Conservation (phyloP, 2,113 vertebrate species). For the Solea solea region DNA sequence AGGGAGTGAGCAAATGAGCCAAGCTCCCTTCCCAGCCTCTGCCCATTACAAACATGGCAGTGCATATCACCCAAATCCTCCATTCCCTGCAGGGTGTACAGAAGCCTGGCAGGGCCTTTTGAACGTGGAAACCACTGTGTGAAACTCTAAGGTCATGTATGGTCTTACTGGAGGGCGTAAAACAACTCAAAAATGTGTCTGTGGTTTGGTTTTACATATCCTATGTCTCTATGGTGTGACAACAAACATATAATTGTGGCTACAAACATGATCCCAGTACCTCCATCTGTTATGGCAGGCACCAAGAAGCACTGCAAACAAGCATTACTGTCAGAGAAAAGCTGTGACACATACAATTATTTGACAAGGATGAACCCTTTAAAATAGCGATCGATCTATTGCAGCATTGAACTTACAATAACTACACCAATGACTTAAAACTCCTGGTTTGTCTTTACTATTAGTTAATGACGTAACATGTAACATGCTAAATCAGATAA, state of each 20-base stretch:
- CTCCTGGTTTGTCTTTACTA: not conserved
- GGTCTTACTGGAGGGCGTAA: slow-evolving; percentile 5
- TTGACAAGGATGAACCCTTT: not conserved
- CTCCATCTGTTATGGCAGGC: slow-evolving; percentile 37
- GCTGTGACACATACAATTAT: not conserved
- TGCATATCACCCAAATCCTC: slow-evolving; percentile 34
- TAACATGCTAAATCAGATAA: slow-evolving; percentile 53
- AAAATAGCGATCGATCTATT: not conserved
- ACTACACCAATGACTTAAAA: not conserved
- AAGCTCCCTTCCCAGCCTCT: slow-evolving; percentile 38
- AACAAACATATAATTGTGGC: slow-evolving; percentile 56
- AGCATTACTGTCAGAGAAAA: too few species aligned
- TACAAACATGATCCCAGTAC: slow-evolving; percentile 35
- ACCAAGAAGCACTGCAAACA: slow-evolving; percentile 32
- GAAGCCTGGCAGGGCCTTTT: slow-evolving; percentile 1
- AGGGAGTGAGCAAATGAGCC: slow-evolving; percentile 28
- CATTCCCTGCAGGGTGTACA: not conserved
- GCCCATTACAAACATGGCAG: slow-evolving; percentile 35
- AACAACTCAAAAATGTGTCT: slow-evolving; percentile 34
- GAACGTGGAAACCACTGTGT: slow-evolving; percentile 28
- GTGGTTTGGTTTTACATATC: slow-evolving; percentile 38
- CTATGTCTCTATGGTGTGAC: slow-evolving; percentile 25
- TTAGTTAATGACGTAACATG: not conserved
- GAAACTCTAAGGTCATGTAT: slow-evolving; percentile 41
- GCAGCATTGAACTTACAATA: not conserved